Evolutionary conservation across 2,797 vertebrate genomes (phyloP), one percentile per base, ranked within the genome.

Genomic region (Chloroceryle inda): DNA sequence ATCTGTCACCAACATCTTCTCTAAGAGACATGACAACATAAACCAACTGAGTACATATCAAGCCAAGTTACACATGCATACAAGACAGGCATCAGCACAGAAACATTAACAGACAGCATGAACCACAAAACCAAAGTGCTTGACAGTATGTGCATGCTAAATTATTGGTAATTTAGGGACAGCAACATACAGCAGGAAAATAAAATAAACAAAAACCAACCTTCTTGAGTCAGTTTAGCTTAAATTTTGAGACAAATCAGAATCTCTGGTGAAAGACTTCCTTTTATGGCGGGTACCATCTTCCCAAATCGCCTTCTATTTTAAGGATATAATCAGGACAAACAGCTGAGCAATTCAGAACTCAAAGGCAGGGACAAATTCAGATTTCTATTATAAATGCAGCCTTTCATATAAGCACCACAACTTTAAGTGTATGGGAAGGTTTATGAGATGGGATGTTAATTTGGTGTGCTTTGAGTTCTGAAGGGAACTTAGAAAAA

Each of bases 281-380:
- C 35, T 80, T 88, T 42, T 38, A 29, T 8, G 24, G 64, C 64
- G 79, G 53, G 50, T 13, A 91, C 58, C 37, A 44, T 38, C 53
- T 68, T 91, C 79, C 38, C 8, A 44, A 71, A 59, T 31, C 24
- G 24, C 44, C 61, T 89, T 47, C 56, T 85, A 50, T 22, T 83
- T 80, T 45, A 52, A 74, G 49, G 68, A 68, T 67, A 64, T 77
- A 89, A 93, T 67, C 75, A 78, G 73, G 85, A 92, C 52, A 96
- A 92, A 52, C 67, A 94, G 75, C 45, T 5, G 3, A 80, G 63
- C 80, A 92, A 61, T 31, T 74, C 75, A 92, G 74, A 67, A 76
- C 68, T 87, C 49, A 15, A 24, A 69, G 45, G 38, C 64, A 72
- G 31, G 79, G 77, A 56, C 40, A 49, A 74, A 24, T 27, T 71